Evolutionary conservation across 2,113 vertebrate species (phyloP), one percentile per base, ranked within the genome.

Genomic region (Engraulis encrasicolus): DNA sequence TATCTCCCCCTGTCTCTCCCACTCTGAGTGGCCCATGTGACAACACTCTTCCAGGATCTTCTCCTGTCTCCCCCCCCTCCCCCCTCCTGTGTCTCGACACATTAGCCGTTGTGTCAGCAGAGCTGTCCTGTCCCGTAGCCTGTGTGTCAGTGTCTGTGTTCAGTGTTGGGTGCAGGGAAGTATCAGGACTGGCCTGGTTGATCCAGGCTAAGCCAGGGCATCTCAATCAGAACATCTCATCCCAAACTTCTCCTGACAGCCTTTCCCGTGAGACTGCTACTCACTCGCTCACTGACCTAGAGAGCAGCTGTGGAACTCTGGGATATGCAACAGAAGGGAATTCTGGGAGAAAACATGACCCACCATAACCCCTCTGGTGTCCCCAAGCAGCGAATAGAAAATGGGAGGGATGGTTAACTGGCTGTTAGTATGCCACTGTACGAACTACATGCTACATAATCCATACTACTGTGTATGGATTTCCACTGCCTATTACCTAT

Each of bases 161-260:
- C 31, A 9, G 58, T 7, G 23, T 31, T 9, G 27, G 0, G 23
- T 0, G 58, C n/a, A 66, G 58, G 6, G 58, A 7, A 58, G 52
- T 11, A 31, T n/a, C n/a, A 20, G 18, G 52, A 6, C 40, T 5
- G 19, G 52, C 58, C 5, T n/a, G 3, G 52, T 20, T 3, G 54
- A n/a, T n/a, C 54, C 9, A n/a, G 54, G 54, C 54, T 23, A 11
- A 23, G 12, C 58, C 23, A 15, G 58, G 58, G 1, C 23, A 9
- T 14, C 66, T 58, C 54, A 9, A 27, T 74, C 66, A 74, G 66
- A 74, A 14, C 12, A 27, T 31, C 66, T 34, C 66, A 34, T 74
- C 23, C 66, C 23, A 74, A 74, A 74, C 66, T 15, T 74, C 66
- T 74, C 66, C 66, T 74, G 66, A 74, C 66, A 34, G 66, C 27